A percentile compares a stretch with the other conserved stretches of the same genome.
Evolutionary conservation across 2,888 invertebrate species (phyloP).

Genomic region (Stenotaenia linearis): DNA sequence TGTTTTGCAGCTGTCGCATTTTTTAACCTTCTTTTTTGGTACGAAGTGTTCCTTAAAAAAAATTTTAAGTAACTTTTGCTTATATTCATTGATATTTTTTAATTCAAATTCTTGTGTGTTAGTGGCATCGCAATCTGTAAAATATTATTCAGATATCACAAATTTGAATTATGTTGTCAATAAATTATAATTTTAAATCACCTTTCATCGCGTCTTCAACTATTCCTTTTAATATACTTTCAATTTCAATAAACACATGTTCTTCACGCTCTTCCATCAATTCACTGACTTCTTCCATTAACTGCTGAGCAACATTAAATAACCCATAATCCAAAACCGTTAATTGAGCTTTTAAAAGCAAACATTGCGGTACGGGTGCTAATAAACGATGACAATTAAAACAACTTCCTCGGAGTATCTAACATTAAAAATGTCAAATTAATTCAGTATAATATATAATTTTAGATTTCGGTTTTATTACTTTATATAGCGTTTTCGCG

Average conservation of each 20-base stretch:
- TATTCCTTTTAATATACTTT: slow-evolving; percentile 15
- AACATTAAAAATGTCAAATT: slow-evolving; percentile 33
- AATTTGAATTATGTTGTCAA: neutral
- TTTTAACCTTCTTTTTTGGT: slow-evolving; percentile 22
- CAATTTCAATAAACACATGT: slow-evolving; percentile 21
- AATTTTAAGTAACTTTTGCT: slow-evolving; percentile 40
- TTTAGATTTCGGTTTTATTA: slow-evolving; percentile 41
- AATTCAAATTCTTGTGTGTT: slow-evolving; percentile 32
- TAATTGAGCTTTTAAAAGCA: slow-evolving; percentile 62
- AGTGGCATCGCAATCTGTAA: slow-evolving; percentile 29
- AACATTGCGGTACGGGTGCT: slow-evolving; percentile 37
- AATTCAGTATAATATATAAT: neutral
- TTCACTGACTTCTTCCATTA: slow-evolving; percentile 51
- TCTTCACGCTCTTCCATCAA: slow-evolving; percentile 31
- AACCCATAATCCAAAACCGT: slow-evolving; percentile 67
- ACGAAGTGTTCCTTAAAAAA: slow-evolving; percentile 40
- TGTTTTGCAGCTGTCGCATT: slow-evolving; percentile 38
- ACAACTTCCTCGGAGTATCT: slow-evolving; percentile 51
- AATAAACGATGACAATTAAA: slow-evolving; percentile 48
- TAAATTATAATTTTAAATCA: neutral
- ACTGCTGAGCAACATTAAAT: slow-evolving; percentile 63
- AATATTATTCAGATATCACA: neutral
- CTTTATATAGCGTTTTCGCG: slow-evolving; percentile 63
- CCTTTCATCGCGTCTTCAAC: slow-evolving; percentile 17
- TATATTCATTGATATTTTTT: slow-evolving; percentile 43